Evolutionary conservation across 2,888 invertebrate genomes (phyloP).

Genomic region (Chaetogeoica ovagalla): DNA sequence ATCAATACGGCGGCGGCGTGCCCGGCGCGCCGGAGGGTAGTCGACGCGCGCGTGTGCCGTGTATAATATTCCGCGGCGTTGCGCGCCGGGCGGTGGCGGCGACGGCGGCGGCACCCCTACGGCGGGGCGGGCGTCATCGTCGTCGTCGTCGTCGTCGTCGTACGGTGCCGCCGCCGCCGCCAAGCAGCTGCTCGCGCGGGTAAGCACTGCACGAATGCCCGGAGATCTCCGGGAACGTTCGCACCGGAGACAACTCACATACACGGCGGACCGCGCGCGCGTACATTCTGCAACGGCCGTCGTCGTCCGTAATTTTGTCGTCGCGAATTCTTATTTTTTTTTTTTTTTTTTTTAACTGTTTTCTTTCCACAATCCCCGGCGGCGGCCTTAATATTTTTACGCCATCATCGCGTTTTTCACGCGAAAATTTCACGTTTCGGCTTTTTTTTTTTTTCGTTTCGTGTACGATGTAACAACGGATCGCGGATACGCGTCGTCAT

Average conservation of each 20-base stretch:
- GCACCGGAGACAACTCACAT: constrained; percentile 34
- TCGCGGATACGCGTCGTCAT: background rate
- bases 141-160: constrained; percentile 15
- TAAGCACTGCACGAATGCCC: constrained; percentile 45
- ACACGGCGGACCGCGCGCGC: constrained; percentile 20
- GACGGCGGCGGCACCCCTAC: background rate
- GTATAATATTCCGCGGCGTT: constrained; percentile 24
- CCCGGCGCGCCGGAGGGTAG: constrained; percentile 34
- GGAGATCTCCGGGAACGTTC: constrained; percentile 50
- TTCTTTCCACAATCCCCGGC: too few relatives aligned
- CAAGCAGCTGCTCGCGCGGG: constrained; percentile 43
- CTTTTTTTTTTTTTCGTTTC: too few relatives aligned
- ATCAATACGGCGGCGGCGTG: constrained; percentile 52
- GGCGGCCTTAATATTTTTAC: too few relatives aligned
- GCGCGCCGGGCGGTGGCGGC: constrained; percentile 35
- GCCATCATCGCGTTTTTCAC: too few relatives aligned
- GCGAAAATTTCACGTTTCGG: too few relatives aligned
- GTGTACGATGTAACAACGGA: background rate
- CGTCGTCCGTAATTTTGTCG: too few relatives aligned
- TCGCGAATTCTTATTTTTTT: background rate
- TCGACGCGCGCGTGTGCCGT: constrained; percentile 43
- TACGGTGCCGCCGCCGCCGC: constrained; percentile 4
- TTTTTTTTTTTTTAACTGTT: too few relatives aligned
- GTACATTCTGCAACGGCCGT: background rate
- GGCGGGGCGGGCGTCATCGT: constrained; percentile 18